phyloP scores from a whole-genome alignment of 1,140 invertebrate genomes.

The Macrobrachium nipponense region DNA sequence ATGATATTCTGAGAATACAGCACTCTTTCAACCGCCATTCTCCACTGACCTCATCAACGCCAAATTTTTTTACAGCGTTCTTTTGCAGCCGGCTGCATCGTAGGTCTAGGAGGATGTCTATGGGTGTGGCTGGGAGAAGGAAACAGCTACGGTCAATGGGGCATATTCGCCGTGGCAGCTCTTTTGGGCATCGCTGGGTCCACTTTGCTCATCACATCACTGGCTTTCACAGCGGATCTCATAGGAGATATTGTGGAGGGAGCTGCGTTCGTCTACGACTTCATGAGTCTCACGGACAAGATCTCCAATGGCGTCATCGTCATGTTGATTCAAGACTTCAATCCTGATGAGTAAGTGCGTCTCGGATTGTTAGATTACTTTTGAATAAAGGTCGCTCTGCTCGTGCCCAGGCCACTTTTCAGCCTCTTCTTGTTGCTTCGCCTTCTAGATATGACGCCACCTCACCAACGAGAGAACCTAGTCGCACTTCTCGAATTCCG shows the following conservation, averaged over 20 bases:
- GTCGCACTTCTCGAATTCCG: too few relatives aligned
- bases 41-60: too few relatives aligned
- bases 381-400: too few relatives aligned
- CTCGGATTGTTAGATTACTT: too few relatives aligned
- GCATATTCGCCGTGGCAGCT: slow-evolving; percentile 81
- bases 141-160: slow-evolving; percentile 73
- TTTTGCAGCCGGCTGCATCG: slow-evolving; percentile 71
- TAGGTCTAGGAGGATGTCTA: slow-evolving; percentile 76
- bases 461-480: too few relatives aligned
- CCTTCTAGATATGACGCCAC: too few relatives aligned
- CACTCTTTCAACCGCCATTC: too few relatives aligned
- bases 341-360: slow-evolving; percentile 67
- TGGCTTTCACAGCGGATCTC: slow-evolving; percentile 89
- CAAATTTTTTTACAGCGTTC: too few relatives aligned
- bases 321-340: slow-evolving; percentile 80
- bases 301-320: slow-evolving; percentile 87
- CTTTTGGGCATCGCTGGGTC: slow-evolving; percentile 85
- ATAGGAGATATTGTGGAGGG: slow-evolving; percentile 87
- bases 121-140: slow-evolving; percentile 77
- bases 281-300: slow-evolving; percentile 96
- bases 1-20: too few relatives aligned
- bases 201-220: slow-evolving; percentile 87
- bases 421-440: too few relatives aligned
- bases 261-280: slow-evolving; percentile 94
- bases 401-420: too few relatives aligned